Base-by-base conservation (phyloP, 2,113 vertebrate species). In the Muntiacus muntjak region DNA sequence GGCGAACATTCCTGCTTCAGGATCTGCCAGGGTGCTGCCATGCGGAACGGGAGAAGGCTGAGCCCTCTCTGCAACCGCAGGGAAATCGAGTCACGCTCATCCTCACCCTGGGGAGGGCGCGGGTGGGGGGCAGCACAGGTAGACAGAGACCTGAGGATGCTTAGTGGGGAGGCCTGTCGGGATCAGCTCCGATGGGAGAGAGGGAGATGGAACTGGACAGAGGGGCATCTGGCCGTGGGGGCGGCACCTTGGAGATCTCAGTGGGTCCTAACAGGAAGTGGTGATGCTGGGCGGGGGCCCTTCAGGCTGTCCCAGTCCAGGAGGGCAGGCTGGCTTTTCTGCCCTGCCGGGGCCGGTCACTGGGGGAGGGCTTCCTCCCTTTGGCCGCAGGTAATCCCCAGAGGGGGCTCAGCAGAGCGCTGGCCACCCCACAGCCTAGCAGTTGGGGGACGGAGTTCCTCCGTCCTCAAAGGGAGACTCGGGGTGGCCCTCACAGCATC, bases 221-320 rank as follows among this genome's bases (percentile, higher is more conserved):
- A 79, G 58, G 57, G 52, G 30, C 13, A 4, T 50, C 16, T 19
- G 74, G 47, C 15, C 0, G 0, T 19, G 33, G 50, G 2, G 54
- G 8, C 0, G 0, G 64, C 30, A 2, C 13, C 1, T 28, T 12
- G 17, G 11, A 33, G 64, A 16, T 28, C 55, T 60, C 43, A 30
- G 50, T 17, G 47, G 91, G 52, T 23, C 43, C 23, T 15, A 23
- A 71, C 19, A 58, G 26, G 25, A 28, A 14, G 26, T 40, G 40
- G 17, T 23, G 28, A 19, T 1, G 28, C 19, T 47, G 26, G 1
- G 4, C 0, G 0, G 3, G 1, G 21, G 33, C 2, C 6, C 78
- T 33, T 17, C 1, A 3, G 8, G 10, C 9, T 9, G 30, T 28
- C 21, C 9, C 25, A 19, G 36, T 30, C 15, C 3, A 5, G 19